Evolutionary conservation across 2,888 invertebrate genomes (phyloP).

Genomic region (Heliconius erato): DNA sequence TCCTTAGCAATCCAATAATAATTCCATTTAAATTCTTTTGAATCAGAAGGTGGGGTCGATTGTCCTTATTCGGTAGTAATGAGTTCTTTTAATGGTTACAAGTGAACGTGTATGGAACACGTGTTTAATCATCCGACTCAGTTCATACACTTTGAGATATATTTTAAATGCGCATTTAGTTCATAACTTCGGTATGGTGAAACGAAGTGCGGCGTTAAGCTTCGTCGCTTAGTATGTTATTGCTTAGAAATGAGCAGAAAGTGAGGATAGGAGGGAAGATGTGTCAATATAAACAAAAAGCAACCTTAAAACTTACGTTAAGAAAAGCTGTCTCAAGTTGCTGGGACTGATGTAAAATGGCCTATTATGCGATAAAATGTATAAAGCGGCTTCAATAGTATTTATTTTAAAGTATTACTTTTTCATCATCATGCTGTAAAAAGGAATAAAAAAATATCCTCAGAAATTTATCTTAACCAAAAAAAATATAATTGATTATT

Average conservation of each 20-base stretch:
- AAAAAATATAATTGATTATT: too few species aligned
- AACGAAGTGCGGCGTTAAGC: not conserved
- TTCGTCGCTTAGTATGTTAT: not conserved
- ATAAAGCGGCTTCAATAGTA: too few species aligned
- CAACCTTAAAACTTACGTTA: too few species aligned
- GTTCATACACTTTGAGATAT: not conserved
- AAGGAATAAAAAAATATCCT: not conserved
- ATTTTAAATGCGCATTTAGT: conserved; percentile 1
- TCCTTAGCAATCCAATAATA: not conserved
- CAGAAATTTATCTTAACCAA: not conserved
- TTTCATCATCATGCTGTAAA: too few species aligned
- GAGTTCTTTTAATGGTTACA: not conserved
- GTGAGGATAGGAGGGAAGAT: too few species aligned
- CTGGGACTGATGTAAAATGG: too few species aligned
- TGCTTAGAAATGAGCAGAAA: too few species aligned
- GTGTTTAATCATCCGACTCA: conserved; percentile 3
- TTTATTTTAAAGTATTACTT: too few species aligned
- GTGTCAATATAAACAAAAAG: too few species aligned
- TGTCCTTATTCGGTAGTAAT: conserved; percentile 2
- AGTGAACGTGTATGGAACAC: not conserved
- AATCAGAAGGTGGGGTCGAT: not conserved
- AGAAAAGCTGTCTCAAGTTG: too few species aligned
- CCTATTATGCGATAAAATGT: too few species aligned
- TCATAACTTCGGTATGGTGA: not conserved
- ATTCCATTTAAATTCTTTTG: conserved; percentile 18